phyloP scores from a whole-genome alignment of 2,888 invertebrate genomes.

The Epsilonema sp. region DNA sequence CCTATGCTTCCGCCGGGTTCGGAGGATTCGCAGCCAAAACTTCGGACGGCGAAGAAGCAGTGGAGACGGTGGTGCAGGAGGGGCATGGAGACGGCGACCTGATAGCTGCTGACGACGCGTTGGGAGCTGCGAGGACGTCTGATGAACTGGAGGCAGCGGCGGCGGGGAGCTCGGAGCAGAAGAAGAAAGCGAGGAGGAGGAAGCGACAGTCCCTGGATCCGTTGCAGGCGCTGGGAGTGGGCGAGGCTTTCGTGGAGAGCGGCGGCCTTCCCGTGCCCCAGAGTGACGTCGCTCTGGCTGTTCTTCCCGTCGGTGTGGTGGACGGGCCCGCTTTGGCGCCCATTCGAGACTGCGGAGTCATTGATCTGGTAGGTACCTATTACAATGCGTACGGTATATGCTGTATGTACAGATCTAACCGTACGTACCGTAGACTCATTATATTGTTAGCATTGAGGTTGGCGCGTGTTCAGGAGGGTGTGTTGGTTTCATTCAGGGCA shows the following conservation, averaged over 20 bases:
- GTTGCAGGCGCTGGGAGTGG: too few species aligned
- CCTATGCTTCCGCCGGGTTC: too few species aligned
- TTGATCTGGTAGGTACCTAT: conserved; percentile 16
- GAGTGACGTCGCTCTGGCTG: not conserved
- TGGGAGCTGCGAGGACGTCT: too few species aligned
- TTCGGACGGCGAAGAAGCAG: not conserved
- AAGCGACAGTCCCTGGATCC: too few species aligned
- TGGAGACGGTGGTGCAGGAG: not conserved
- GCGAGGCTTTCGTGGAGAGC: not conserved
- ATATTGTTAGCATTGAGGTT: not conserved
- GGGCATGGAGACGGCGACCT: too few species aligned
- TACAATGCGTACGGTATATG: too few species aligned
- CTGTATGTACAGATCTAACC: not conserved
- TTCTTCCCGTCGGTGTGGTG: not conserved
- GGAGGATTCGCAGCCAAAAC: too few species aligned
- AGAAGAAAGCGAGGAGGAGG: not conserved
- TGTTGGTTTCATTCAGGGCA: conserved; percentile 9
- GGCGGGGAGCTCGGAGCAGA: too few species aligned
- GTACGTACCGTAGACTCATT: not conserved
- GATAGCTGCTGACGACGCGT: too few species aligned
- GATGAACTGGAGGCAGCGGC: too few species aligned
- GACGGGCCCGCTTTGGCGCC: conserved; percentile 7
- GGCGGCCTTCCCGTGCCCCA: not conserved
- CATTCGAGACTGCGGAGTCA: conserved; percentile 23
- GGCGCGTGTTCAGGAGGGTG: conserved; percentile 2